Conservation (phyloP, 2,888 invertebrate genomes). For the Brenthis daphne region DNA sequence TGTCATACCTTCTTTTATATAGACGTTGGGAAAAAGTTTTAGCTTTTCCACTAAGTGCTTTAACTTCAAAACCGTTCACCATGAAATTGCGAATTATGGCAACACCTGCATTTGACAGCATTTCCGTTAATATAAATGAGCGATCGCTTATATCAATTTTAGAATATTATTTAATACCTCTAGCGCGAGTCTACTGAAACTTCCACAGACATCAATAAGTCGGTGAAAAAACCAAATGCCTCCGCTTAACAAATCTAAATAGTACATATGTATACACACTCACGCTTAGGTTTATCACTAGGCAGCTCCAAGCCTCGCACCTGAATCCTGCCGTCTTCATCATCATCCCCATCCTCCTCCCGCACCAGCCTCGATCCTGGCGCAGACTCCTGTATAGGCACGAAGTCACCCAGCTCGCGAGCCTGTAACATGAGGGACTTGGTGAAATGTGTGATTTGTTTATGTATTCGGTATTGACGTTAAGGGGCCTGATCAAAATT, state of each 20-base stretch:
- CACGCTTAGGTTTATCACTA: conserved; percentile 83
- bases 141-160: too few species aligned
- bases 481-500: neutral
- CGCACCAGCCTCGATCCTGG: conserved; percentile 86
- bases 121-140: too few species aligned
- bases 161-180: too few species aligned
- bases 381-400: conserved; percentile 63
- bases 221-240: neutral
- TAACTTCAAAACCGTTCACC: too few species aligned
- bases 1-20: too few species aligned
- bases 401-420: conserved; percentile 80
- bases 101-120: too few species aligned
- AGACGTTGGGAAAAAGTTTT: too few species aligned
- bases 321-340: conserved; percentile 89
- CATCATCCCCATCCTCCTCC: conserved; percentile 92
- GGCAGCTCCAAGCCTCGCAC: conserved; percentile 88
- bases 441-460: conserved; percentile 24
- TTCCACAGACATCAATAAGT: too few species aligned
- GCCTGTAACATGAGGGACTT: conserved; percentile 55
- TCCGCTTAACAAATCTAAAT: neutral
- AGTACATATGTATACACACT: conserved; percentile 52
- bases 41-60: too few species aligned
- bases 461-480: conserved; percentile 26
- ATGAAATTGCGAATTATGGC: too few species aligned
- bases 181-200: too few species aligned